A percentile compares a stretch with the other conserved stretches of the same genome.
Evolutionary conservation across 1,140 invertebrate species (phyloP).

Genomic region (Rhopalosiphum padi): DNA sequence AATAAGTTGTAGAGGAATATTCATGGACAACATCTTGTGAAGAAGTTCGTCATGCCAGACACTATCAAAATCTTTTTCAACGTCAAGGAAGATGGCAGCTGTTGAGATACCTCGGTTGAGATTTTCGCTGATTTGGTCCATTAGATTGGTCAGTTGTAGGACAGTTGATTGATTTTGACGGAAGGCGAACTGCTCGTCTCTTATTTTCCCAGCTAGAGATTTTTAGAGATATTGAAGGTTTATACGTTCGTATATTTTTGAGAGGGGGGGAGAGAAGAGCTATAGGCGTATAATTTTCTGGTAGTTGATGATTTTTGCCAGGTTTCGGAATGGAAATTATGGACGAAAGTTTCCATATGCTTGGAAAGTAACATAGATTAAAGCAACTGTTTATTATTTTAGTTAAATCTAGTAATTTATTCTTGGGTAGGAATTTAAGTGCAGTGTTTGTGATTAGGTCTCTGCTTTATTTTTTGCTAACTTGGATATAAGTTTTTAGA

Average conservation of each 20-base stretch:
- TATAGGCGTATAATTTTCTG: not conserved
- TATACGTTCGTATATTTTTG: not conserved
- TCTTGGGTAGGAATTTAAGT: not conserved
- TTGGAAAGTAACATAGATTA: not conserved
- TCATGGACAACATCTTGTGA: not conserved
- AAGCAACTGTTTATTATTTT: conserved; percentile 1
- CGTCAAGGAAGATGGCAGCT: not conserved
- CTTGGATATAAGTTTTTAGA: not conserved
- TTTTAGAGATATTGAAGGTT: not conserved
- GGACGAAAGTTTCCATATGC: not conserved
- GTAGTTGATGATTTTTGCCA: not conserved
- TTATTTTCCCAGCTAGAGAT: not conserved
- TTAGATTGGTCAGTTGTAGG: not conserved
- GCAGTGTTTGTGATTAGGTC: not conserved
- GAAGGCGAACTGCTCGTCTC: not conserved
- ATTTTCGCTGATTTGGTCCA: not conserved
- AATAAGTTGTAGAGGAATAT: not conserved
- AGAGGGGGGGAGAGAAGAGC: not conserved
- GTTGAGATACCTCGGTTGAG: not conserved
- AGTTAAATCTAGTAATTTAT: not conserved
- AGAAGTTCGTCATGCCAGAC: not conserved
- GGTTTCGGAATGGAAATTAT: conserved; percentile 3
- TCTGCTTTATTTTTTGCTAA: not conserved
- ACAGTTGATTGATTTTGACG: not conserved
- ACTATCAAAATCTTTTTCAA: not conserved